Percentiles rank a stretch among this genome's conserved stretches.
phyloP scores from a whole-genome alignment of 2,888 invertebrate genomes.

The Monoplex corrugatus region DNA sequence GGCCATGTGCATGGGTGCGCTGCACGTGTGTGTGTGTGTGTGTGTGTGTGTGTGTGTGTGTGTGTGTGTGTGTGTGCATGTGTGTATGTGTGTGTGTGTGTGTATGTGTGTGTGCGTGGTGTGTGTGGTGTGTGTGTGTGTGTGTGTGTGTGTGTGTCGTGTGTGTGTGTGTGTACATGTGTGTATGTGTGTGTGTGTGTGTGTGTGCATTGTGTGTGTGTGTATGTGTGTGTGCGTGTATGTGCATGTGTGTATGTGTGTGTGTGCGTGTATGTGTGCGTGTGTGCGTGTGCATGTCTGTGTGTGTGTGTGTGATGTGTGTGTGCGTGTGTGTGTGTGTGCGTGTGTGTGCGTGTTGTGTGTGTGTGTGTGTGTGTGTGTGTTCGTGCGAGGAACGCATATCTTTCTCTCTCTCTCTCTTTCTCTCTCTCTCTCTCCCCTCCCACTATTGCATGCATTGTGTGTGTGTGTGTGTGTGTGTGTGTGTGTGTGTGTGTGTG shows the following conservation, averaged over 20 bases:
- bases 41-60: too few species aligned
- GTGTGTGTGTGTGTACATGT: too few species aligned
- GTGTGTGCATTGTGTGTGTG: too few species aligned
- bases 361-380: background rate
- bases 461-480: conserved; percentile 1
- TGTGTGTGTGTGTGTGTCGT: too few species aligned
- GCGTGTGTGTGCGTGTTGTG: background rate
- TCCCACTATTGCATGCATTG: background rate
- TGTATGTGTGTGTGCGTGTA: too few species aligned
- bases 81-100: too few species aligned
- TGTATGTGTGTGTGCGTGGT: too few species aligned
- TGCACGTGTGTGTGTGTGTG: too few species aligned
- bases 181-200: too few species aligned
- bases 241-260: too few species aligned
- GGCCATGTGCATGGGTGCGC: too few species aligned
- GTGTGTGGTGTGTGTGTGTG: too few species aligned
- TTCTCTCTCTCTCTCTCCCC: background rate
- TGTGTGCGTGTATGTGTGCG: background rate
- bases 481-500: conserved; percentile 1
- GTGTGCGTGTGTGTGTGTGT: background rate
- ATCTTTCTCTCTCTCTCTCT: background rate
- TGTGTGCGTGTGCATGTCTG: background rate
- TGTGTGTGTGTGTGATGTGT: background rate
- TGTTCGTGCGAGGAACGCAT: background rate
- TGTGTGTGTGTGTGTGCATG: background rate